Base-by-base conservation (phyloP, 2,888 invertebrate genomes). In the Polydrusus cervinus region DNA sequence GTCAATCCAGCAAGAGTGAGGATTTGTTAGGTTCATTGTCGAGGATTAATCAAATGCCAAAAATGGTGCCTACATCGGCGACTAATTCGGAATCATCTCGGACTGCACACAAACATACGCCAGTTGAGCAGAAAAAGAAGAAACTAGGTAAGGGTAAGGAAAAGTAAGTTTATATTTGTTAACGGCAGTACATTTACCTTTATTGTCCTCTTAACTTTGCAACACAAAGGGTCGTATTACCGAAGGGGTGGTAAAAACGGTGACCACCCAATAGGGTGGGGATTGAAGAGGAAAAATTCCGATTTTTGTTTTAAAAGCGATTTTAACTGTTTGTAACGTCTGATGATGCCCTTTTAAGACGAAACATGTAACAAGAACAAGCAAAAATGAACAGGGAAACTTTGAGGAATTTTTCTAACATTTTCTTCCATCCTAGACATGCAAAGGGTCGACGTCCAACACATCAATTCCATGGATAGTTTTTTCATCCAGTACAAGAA, bases 401-500 rank as follows among this genome's bases (percentile, higher is more conserved):
- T n/a, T n/a, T n/a, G n/a, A n/a, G n/a, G n/a, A n/a, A n/a, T n/a
- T n/a, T n/a, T n/a, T n/a, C n/a, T n/a, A n/a, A n/a, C n/a, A n/a
- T n/a, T n/a, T 16, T 3, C 3, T 16, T 47, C 1, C 16, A n/a
- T 40, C 20, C 34, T 45, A 66, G 71, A 70, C 62, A 75, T 77
- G 30, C 80, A 79, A 47, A 73, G 75, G 62, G 81, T 84, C 13
- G 79, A 79, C 47, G 80, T 85, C 6, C 83, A 83, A 7, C 84
- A 85, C 60, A 82, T 85, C 30, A 81, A 83, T 71, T 82, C 82
- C 7, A 78, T 84, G 61, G 80, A 83, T 30, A 81, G 81, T 69
- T 83, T 85, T 73, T 84, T 81, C 65, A 79, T 84, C 6, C 84
- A 83, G 65, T 67, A 80, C 16, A 81, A 80, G 69, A 78, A 77